phyloP scores from a whole-genome alignment of 2,888 invertebrate species.

The Lamproptera curius region DNA sequence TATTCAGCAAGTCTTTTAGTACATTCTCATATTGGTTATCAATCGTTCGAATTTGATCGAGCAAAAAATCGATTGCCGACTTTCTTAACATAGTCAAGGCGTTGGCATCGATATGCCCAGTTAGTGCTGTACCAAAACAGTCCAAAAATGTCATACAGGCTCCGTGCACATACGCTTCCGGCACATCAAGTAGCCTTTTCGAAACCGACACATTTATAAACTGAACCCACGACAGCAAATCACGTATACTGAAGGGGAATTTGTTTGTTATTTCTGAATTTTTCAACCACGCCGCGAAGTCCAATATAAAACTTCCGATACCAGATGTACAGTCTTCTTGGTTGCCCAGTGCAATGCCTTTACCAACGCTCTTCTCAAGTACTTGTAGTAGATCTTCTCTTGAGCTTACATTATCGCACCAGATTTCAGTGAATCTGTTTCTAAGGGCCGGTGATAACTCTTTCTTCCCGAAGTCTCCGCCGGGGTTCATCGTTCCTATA shows the following conservation, averaged over 20 bases:
- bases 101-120: constrained; percentile 82
- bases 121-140: constrained; percentile 90
- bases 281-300: constrained; percentile 89
- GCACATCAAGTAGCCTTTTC: constrained; percentile 60
- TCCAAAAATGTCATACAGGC: constrained; percentile 95
- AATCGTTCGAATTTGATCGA: constrained; percentile 67
- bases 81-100: constrained; percentile 62
- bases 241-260: constrained; percentile 92
- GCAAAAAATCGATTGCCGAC: constrained; percentile 77
- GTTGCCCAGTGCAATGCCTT: constrained; percentile 73
- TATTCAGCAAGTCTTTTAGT: constrained; percentile 47
- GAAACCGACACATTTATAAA: constrained; percentile 86
- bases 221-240: constrained; percentile 93
- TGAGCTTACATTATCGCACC: constrained; percentile 91
- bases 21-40: constrained; percentile 54
- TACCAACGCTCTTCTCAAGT: constrained; percentile 86
- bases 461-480: constrained; percentile 99
- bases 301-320: constrained; percentile 85
- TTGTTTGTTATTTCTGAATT: constrained; percentile 84
- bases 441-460: constrained; percentile 98
- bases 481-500: constrained; percentile 99
- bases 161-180: constrained; percentile 91
- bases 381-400: constrained; percentile 88
- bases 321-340: constrained; percentile 74
- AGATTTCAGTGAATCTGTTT: constrained; percentile 99